Evolutionary conservation across 92 coral and sea anemone genomes (phyloP).

Genomic region (Zoanthus sociatus): DNA sequence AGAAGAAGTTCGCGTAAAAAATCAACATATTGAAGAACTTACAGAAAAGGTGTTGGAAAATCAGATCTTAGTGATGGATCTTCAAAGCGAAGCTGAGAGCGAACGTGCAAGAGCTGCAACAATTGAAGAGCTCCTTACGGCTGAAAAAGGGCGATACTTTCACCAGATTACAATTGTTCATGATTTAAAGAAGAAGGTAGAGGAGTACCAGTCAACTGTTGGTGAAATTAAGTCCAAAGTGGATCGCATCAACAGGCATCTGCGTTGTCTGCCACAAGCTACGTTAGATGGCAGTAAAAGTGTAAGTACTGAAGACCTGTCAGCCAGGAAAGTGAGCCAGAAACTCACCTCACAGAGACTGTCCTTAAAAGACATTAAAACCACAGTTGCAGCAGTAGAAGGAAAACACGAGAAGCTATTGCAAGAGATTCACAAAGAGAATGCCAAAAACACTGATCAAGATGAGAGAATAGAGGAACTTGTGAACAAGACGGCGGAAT

Average conservation of each 20-base stretch:
- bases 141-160: slow-evolving; percentile 70
- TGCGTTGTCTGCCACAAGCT: slow-evolving; percentile 70
- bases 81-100: slow-evolving; percentile 81
- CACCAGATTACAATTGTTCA: slow-evolving; percentile 72
- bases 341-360: slow-evolving; percentile 69
- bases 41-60: slow-evolving; percentile 82
- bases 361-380: slow-evolving; percentile 75
- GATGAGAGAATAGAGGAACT: slow-evolving; percentile 76
- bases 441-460: slow-evolving; percentile 70
- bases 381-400: slow-evolving; percentile 74
- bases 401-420: slow-evolving; percentile 72
- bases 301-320: slow-evolving; percentile 48
- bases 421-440: slow-evolving; percentile 70
- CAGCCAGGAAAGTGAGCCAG: slow-evolving; percentile 66
- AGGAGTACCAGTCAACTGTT: slow-evolving; percentile 80
- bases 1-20: slow-evolving; percentile 64
- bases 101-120: slow-evolving; percentile 80
- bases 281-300: slow-evolving; percentile 54
- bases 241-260: slow-evolving; percentile 78
- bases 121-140: slow-evolving; percentile 76
- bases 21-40: slow-evolving; percentile 76
- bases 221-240: slow-evolving; percentile 82
- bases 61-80: slow-evolving; percentile 75
- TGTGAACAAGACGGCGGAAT: slow-evolving; percentile 67
- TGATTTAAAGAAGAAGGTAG: slow-evolving; percentile 81